phyloP scores from a whole-genome alignment of 1,140 invertebrate species.

The Fopius arisanus region DNA sequence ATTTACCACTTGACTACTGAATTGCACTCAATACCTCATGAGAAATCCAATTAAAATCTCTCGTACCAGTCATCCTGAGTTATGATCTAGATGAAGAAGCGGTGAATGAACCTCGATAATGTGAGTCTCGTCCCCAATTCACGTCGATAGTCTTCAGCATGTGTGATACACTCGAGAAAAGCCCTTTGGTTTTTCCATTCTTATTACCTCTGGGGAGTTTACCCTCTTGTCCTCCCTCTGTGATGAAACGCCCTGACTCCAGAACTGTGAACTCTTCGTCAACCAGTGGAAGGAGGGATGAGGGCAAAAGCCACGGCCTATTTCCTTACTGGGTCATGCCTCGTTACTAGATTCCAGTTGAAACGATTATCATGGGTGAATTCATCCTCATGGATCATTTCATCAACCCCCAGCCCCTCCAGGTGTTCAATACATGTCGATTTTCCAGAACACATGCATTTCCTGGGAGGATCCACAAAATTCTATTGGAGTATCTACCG shows the following conservation, averaged over 20 bases:
- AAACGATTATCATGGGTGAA: conserved; percentile 9
- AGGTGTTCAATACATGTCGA: no score
- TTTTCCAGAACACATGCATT: no score
- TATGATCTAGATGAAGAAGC: not conserved
- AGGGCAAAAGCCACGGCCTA: conserved; percentile 36
- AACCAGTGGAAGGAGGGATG: not conserved
- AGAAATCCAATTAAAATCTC: no score
- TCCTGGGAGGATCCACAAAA: no score
- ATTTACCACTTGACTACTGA: no score
- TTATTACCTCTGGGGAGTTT: not conserved
- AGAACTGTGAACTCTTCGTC: not conserved
- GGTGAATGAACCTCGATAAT: conserved; percentile 12
- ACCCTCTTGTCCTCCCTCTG: not conserved
- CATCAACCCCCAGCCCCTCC: not conserved
- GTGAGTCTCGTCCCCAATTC: conserved; percentile 38
- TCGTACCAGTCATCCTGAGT: no score
- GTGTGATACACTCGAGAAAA: conserved; percentile 29
- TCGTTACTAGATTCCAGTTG: conserved; percentile 17
- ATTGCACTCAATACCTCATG: no score
- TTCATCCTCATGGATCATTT: not conserved
- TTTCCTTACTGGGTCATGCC: conserved; percentile 37
- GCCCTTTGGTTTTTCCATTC: not conserved
- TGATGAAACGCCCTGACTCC: not conserved
- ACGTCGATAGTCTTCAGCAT: conserved; percentile 33
- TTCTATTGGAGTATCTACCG: no score